Percentiles rank a stretch among this genome's conserved stretches.
Evolutionary conservation across 2,113 vertebrate species (phyloP).

Genomic region (Camelus dromedarius): DNA sequence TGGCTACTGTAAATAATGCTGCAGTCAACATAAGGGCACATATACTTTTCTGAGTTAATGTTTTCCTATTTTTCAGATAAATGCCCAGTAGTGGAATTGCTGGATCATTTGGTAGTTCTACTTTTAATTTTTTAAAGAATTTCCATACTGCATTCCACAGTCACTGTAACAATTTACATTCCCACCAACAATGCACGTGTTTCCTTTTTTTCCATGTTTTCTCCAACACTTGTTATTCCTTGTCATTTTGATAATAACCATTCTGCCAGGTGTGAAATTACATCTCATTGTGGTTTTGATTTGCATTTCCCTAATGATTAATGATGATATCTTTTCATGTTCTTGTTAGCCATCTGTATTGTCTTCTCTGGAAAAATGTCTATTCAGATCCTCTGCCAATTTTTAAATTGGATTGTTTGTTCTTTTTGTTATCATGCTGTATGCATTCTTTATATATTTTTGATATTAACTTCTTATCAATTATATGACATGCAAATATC

Average conservation of each 20-base stretch:
- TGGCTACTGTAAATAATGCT: no score
- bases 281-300: neutral
- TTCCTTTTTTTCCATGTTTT: neutral
- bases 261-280: neutral
- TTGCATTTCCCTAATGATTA: neutral
- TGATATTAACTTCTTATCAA: neutral
- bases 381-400: neutral
- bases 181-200: neutral
- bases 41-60: no score
- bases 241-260: neutral
- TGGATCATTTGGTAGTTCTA: neutral
- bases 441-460: neutral
- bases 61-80: no score
- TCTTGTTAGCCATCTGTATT: neutral
- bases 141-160: neutral
- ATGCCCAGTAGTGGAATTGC: neutral
- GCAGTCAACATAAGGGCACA: no score
- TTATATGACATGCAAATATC: no score
- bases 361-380: neutral
- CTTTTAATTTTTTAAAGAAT: neutral
- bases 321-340: neutral
- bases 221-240: neutral
- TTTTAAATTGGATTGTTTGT: neutral
- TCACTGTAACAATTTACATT: neutral
- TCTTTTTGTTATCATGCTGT: neutral